Evolutionary conservation across 2,113 vertebrate genomes (phyloP), one percentile per base, ranked within the genome.

Genomic region (Cynocephalus volans): DNA sequence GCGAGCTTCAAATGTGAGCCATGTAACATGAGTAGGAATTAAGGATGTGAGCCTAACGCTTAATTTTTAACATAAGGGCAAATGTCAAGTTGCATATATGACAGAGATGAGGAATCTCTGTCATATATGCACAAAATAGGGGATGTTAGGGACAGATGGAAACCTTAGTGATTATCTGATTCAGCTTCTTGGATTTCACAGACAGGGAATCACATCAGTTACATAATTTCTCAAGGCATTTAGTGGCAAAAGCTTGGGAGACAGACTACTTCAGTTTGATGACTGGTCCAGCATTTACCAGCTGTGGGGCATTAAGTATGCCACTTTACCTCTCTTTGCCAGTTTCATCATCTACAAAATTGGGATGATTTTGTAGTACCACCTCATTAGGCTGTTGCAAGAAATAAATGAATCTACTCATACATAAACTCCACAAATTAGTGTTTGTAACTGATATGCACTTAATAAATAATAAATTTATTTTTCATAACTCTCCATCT

Each of bases 51-150:
- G 80, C 24, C 52, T 10, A 84, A 80, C 52, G 36, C 54, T 86
- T 81, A 93, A 58, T 88, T 91, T 95, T 95, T 95, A 97, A 95
- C 73, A 64, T 48, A 21, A 89, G 67, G 77, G 50, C n/a, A 80
- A 92, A 93, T 90, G 76, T 85, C 77, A 94, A 62, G 52, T 48
- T 89, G 31, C 7, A 18, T 45, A 21, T 2, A 0, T 18, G 15
- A 81, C 21, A 86, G 23, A 54, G 56, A 52, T 33, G 64, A 89
- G 5, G 8, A n/a, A 73, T 8, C n/a, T n/a, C n/a, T n/a, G n/a
- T n/a, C n/a, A 26, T 21, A 50, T 21, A 23, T 58, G 56, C n/a
- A 75, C 28, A 54, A 21, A 62, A 62, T 6, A 72, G 83, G 41
- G 36, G 10, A 76, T 72, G 36, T 12, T 13, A 36, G 18, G 8